phyloP scores from a whole-genome alignment of 1,140 invertebrate genomes.

The Calephelis nemesis region DNA sequence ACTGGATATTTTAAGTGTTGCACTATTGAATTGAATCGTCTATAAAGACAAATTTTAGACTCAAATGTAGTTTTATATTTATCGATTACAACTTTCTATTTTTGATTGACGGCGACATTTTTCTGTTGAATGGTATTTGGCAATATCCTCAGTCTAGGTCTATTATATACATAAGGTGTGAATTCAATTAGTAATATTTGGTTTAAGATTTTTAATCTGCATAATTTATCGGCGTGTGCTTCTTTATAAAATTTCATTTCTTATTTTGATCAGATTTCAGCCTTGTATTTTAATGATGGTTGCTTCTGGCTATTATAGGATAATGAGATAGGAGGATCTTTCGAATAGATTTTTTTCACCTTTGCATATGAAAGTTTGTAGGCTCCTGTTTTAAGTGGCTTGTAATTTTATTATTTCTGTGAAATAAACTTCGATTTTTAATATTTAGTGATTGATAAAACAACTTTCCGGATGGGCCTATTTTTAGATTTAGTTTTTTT shows the following conservation, averaged over 20 bases:
- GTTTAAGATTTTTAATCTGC: background rate
- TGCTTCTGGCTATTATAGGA: too few species aligned
- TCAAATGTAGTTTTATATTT: background rate
- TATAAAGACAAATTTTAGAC: constrained; percentile 12
- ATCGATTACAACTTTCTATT: background rate
- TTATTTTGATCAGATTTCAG: background rate
- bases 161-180: background rate
- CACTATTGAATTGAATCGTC: constrained; percentile 37
- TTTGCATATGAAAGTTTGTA: too few species aligned
- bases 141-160: background rate
- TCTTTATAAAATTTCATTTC: background rate
- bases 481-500: background rate
- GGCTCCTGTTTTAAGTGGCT: background rate
- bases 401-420: background rate
- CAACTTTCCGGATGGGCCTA: background rate
- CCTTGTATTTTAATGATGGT: background rate
- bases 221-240: background rate
- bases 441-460: background rate
- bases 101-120: too few species aligned
- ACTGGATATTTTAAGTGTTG: constrained; percentile 29
- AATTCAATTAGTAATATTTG: background rate
- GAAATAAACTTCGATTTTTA: background rate
- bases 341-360: too few species aligned
- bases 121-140: background rate
- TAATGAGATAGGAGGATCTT: too few species aligned